Evolutionary conservation across 2,888 invertebrate species (phyloP).

Genomic region (Drosophila mercatorum): DNA sequence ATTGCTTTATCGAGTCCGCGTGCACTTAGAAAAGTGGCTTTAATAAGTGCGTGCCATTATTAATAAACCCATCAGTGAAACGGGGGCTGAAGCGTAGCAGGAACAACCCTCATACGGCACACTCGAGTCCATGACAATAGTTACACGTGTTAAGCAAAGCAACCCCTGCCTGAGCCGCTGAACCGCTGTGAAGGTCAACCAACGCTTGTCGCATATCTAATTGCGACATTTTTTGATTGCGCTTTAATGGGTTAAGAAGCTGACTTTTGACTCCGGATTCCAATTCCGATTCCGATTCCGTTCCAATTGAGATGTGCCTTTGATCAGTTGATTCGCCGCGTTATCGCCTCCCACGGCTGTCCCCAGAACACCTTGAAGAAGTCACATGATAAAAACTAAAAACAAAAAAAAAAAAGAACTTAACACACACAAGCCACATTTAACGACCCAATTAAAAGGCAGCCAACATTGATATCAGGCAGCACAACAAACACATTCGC

Average conservation of each 20-base stretch:
- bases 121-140: slow-evolving; percentile 47
- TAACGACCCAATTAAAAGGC: slow-evolving; percentile 80
- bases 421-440: slow-evolving; percentile 43
- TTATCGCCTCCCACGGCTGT: slow-evolving; percentile 40
- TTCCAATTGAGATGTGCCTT: slow-evolving; percentile 20
- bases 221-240: slow-evolving; percentile 69
- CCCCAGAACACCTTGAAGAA: slow-evolving; percentile 67
- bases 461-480: slow-evolving; percentile 68
- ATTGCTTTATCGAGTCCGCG: slow-evolving; percentile 54
- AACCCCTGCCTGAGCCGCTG: slow-evolving; percentile 9
- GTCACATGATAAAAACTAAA: slow-evolving; percentile 64
- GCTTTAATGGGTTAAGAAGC: slow-evolving; percentile 73
- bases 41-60: slow-evolving; percentile 55
- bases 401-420: too few species aligned
- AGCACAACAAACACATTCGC: slow-evolving; percentile 52
- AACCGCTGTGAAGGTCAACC: slow-evolving; percentile 54
- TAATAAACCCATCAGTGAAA: slow-evolving; percentile 73
- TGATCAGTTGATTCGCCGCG: background rate
- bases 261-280: slow-evolving; percentile 53
- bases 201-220: slow-evolving; percentile 62
- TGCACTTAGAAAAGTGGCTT: slow-evolving; percentile 45
- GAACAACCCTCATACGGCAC: slow-evolving; percentile 23
- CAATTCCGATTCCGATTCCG: background rate
- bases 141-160: slow-evolving; percentile 56
- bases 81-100: slow-evolving; percentile 57